Evolutionary conservation across 2,888 invertebrate genomes (phyloP), one percentile per base, ranked within the genome.

Genomic region (Anagyrus pseudococci): DNA sequence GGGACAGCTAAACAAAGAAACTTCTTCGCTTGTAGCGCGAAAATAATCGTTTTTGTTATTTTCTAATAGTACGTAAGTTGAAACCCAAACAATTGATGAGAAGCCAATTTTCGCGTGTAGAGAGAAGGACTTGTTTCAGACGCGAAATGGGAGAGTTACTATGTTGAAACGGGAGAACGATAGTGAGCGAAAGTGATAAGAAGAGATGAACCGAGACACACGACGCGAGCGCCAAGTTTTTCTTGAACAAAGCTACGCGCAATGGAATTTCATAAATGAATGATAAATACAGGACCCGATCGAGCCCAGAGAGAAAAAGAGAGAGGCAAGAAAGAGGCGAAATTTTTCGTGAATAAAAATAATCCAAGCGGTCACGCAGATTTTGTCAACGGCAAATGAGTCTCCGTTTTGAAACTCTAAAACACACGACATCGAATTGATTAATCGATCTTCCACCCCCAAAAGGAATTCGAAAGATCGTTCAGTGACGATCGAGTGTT

Each of bases 1-100:
- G 25, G 8, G 8, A 55, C n/a, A 20, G 22, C 33, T 44, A 54
- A 65, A 67, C 67, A 68, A 67, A 64, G 56, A 58, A 56, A 62
- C 63, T 48, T 67, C 49, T 69, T 71, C 70, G 72, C 75, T 74
- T 75, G 70, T 73, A 74, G 72, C 62, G 74, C 73, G 72, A 73
- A n/a, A n/a, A 70, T 73, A 74, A 73, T 77, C 70, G 70, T 75
- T 74, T 70, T 66, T 48, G 62, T 59, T 66, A 66, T 66, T 66
- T 66, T 62, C 53, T 59, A 66, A 64, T 77, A 75, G 72, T 56
- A 23, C 13, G 55, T 62, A 59, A 66, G 62, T 10, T 22, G 23
- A 15, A 37, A 8, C 29, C 29, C 3, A 37, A 2, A 37, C 10
- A 37, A 37, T 2, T 13, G 8, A 37, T 15, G 15, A 25, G 13